phyloP scores from a whole-genome alignment of 2,797 vertebrate genomes.

The Hydrocynus forskahlii region DNA sequence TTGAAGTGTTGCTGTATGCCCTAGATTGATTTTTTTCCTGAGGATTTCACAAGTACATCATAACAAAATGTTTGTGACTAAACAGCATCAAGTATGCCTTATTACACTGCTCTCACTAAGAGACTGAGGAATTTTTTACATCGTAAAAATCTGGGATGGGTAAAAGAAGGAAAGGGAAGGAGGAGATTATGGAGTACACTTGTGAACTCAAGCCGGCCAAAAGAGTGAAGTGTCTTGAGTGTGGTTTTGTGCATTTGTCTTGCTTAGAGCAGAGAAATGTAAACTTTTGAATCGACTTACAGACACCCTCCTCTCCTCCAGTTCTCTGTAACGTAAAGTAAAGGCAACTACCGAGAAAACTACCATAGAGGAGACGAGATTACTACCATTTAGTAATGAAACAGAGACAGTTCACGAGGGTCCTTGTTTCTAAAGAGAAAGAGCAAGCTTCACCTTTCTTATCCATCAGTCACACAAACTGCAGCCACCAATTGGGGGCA shows the following conservation, averaged over 20 bases:
- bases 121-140: background rate
- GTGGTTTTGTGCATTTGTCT: background rate
- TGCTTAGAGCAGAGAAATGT: background rate
- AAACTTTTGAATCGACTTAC: background rate
- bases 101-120: background rate
- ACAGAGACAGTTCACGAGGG: no score
- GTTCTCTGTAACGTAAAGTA: background rate
- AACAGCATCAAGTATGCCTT: background rate
- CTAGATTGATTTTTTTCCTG: background rate
- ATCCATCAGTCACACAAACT: no score
- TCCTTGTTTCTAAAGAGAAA: no score
- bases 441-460: no score
- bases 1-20: background rate
- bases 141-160: background rate
- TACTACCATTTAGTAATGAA: no score
- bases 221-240: background rate
- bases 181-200: no score
- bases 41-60: background rate
- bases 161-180: background rate
- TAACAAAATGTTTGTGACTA: background rate
- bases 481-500: no score
- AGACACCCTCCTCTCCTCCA: background rate
- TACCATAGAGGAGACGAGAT: no score
- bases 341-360: no score
- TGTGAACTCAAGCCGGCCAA: background rate